Evolutionary conservation across 2,113 vertebrate genomes (phyloP), one percentile per base, ranked within the genome.

Genomic region (Clinocottus analis): DNA sequence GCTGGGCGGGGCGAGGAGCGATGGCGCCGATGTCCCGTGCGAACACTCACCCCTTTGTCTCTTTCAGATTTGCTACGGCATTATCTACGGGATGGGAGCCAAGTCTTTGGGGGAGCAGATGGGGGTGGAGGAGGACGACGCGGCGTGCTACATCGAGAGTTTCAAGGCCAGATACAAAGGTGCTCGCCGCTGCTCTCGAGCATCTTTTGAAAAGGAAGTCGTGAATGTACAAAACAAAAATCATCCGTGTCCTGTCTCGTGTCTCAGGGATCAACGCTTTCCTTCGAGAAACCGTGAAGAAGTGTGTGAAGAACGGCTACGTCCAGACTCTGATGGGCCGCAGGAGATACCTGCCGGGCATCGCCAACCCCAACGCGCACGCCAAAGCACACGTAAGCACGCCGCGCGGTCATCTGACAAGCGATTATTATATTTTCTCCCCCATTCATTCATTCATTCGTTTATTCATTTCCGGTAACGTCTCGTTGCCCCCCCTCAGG

Each of bases 41-140:
- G 60, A 65, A 65, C 71, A 47, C 23, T 31, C 5, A 31, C 8
- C 78, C 78, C 3, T 82, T 14, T 76, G 13, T 72, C 25, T 66
- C 41, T 58, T 81, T 37, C 84, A 99, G 98, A 98, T 99, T 90
- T 99, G 97, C 91, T 99, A 99, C 76, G 98, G 98, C 80, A 99
- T 99, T 71, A 96, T 99, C 85, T 99, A 99, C 45, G 98, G 98
- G 75, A 99, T 99, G 94, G 97, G 98, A 91, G 96, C 97, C 60
- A 99, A 98, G 79, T 97, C 97, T 82, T 91, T 99, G 80, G 97
- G 96, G 23, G 97, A 99, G 82, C 97, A 99, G 90, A 99, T 99
- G 98, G 97, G 94, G 59, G 94, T 98, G 87, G 95, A 96, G 68
- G 97, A 98, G 92, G 94, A 95, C 0, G 97, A 98, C 74, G 98